Conservation (phyloP, 2,888 invertebrate genomes). For the Drepana falcataria region DNA sequence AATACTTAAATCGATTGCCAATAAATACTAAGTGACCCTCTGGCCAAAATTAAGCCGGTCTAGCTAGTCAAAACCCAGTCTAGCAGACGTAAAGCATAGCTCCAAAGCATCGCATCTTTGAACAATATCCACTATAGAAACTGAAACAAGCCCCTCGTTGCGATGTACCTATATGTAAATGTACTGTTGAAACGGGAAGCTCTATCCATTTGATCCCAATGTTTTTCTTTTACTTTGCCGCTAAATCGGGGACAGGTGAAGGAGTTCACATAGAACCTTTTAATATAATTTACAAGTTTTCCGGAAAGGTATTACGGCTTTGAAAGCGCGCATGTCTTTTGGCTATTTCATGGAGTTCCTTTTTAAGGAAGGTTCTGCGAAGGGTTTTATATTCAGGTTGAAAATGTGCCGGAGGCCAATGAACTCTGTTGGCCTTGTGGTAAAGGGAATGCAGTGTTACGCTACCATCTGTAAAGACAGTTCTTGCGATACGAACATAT, state of each 20-base stretch:
- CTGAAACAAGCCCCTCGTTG: not conserved
- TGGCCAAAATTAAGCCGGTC: too few species aligned
- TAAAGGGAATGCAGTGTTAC: not conserved
- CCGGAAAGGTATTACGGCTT: constrained; percentile 29
- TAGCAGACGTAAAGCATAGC: too few species aligned
- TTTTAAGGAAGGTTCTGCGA: constrained; percentile 3
- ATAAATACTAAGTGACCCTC: too few species aligned
- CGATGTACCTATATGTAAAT: not conserved
- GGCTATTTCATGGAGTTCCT: constrained; percentile 17
- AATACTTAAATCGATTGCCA: too few species aligned
- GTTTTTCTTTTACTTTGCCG: constrained; percentile 26
- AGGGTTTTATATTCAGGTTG: not conserved
- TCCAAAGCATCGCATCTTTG: too few species aligned
- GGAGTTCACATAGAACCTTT: constrained; percentile 39
- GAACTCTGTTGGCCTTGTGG: not conserved
- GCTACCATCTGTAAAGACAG: too few species aligned
- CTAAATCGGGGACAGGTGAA: constrained; percentile 31
- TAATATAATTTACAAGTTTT: constrained; percentile 44
- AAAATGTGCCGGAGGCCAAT: not conserved
- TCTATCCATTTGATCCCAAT: constrained; percentile 16
- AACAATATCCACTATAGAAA: too few species aligned
- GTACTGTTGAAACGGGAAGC: not conserved
- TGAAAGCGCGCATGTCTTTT: constrained; percentile 30
- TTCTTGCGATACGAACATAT: too few species aligned
- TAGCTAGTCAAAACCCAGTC: too few species aligned